Base-by-base conservation (phyloP, 2,797 vertebrate genomes). In the Micropoecilia bifurca region DNA sequence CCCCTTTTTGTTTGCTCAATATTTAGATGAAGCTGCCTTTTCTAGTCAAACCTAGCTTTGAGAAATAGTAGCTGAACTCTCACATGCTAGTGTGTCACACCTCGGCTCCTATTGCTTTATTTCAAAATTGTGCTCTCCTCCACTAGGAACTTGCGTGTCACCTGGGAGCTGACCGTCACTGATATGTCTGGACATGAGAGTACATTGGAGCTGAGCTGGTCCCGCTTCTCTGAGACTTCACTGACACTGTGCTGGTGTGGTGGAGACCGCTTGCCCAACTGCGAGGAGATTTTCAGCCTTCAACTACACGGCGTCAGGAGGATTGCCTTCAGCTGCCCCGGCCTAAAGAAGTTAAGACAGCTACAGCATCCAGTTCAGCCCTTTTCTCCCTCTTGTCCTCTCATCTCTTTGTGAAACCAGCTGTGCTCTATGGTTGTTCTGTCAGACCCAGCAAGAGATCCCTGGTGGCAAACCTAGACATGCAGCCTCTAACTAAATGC, bases 151-250 rank as follows among this genome's bases (percentile, higher is more conserved):
- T 69, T 93, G 66, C 16, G 59, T 0, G 55, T 96, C 74, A 93
- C 88, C 59, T 99, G 97, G 97, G 91, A 96, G 85, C 93, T 99
- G 89, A 94, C 95, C 9, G 79, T 97, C 72, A 94, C 84, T 61
- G 96, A 95, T 72, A 92, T 75, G 73, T 93, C 79, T 50, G 96
- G 96, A 45, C 92, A 76, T 43, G 92, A 96, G 82, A 77, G 83
- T 36, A 71, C 94, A 71, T 81, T 95, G 71, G 91, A 96, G 81
- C 95, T 95, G 48, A 90, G 85, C 77, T 87, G 85, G 0, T 81
- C 95, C 39, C 96, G 80, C n/a, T 95, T 97, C 90, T 95, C 93
- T 0, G 92, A 97, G 28, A 95, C 96, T 0, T 96, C 96, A 50
- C 80, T 97, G 85, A 96, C 94, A 5, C 3, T 97, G 25, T 80